phyloP scores from a whole-genome alignment of 2,113 vertebrate species.

The Tylochromis polylepis region DNA sequence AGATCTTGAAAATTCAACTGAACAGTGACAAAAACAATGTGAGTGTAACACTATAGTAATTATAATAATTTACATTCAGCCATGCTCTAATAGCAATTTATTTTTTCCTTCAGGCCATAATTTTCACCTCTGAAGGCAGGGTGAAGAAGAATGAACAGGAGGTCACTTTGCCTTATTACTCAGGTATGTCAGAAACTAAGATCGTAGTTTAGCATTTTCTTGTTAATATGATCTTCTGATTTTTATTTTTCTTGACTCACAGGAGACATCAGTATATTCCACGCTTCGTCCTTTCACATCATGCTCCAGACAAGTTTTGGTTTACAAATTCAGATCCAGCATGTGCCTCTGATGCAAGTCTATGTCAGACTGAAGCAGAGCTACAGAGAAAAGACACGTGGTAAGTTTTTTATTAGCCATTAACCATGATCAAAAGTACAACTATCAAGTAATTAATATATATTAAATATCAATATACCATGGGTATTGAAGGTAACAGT shows the following conservation, averaged over 20 bases:
- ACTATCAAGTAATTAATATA: not conserved
- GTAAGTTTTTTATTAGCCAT: conserved; percentile 59
- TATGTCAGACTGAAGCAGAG: conserved; percentile 76
- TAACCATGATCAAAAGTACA: not conserved
- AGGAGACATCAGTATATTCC: conserved; percentile 85
- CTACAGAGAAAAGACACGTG: conserved; percentile 76
- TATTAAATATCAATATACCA: not conserved
- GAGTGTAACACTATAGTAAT: not conserved
- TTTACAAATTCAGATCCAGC: conserved; percentile 84
- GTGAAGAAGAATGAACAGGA: conserved; percentile 79
- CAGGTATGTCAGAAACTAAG: conserved; percentile 68
- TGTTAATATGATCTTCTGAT: not conserved
- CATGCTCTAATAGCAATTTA: not conserved
- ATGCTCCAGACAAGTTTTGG: conserved; percentile 78
- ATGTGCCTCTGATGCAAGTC: conserved; percentile 85
- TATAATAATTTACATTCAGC: not conserved
- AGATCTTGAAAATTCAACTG: conserved; percentile 75
- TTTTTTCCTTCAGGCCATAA: conserved; percentile 61
- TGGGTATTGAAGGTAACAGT: not conserved
- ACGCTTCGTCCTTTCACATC: conserved; percentile 80
- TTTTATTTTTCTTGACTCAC: conserved; percentile 14
- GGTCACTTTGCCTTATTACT: conserved; percentile 80
- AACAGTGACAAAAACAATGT: conserved; percentile 80
- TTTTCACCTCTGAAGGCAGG: conserved; percentile 80
- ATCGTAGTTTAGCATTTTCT: not conserved